Evolutionary conservation across 2,888 invertebrate genomes (phyloP), one percentile per base, ranked within the genome.

Genomic region (Protophormia terraenovae): DNA sequence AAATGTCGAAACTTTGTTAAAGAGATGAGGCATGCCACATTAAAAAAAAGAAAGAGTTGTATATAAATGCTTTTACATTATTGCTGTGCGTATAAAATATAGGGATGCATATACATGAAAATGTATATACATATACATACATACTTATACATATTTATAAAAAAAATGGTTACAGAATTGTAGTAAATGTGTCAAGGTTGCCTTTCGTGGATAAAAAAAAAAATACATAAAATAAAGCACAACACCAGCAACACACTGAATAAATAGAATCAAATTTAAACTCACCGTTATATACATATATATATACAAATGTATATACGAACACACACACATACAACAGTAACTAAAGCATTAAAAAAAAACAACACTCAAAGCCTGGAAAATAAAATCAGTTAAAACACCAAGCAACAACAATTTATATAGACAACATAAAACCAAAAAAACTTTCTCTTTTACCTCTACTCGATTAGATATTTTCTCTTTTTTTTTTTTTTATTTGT

Each of bases 161-260:
- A 53, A 19, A n/a, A 45, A 16, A 19, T 10, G 27, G 35, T n/a
- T 38, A 27, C 10, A 24, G 24, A 38, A 6, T 38, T 35, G 24
- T 38, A 53, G 29, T 24, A 79, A 79, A 79, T 79, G 35, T 79
- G 79, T 64, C 79, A 79, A 79, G 79, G 79, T 71, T 72, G 47
- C 14, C 71, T 71, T 16, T n/a, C 29, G 71, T 55, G n/a, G 14
- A 64, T 41, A 19, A 53, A 32, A 5, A 24, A 27, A 60, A 16
- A 22, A 12, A 38, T 27, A 41, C 2, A 27, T 0, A 53, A 35
- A 10, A 35, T 1, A 4, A 47, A 47, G 7, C 6, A 19, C 7
- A 16, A 47, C 47, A 47, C 19, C 5, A 47, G 16, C 35, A 8
- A 38, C 12, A 53, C 6, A 41, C 19, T 32, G 29, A 55, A 50